These are phyloP conservation scores for Anaspis maculata DNA, from an alignment of 2,888 invertebrate genomes.

Conservation along the genomic window DNA sequence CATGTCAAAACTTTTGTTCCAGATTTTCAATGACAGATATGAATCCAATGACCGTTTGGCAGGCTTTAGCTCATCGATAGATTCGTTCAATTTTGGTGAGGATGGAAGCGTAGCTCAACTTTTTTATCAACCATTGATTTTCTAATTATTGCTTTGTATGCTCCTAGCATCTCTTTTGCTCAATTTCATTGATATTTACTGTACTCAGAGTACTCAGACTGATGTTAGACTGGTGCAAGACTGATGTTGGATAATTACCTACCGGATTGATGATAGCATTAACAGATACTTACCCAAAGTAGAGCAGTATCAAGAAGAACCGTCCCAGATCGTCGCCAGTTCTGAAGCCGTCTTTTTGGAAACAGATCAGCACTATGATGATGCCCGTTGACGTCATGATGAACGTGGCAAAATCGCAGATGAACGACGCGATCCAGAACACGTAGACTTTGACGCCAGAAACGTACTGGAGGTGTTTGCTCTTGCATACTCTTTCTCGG, in stretches of 20 bases:
- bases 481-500: conserved; percentile 58
- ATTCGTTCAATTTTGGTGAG: too few species aligned
- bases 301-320: conserved; percentile 53
- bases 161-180: too few species aligned
- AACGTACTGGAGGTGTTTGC: conserved; percentile 64
- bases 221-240: too few species aligned
- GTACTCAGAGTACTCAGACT: neutral
- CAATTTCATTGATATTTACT: conserved; percentile 42
- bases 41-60: too few species aligned
- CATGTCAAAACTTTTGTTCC: too few species aligned
- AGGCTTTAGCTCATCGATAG: too few species aligned
- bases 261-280: too few species aligned
- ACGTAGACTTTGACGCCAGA: conserved; percentile 59
- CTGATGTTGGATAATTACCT: too few species aligned
- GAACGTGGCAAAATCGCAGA: conserved; percentile 62
- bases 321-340: conserved; percentile 47
- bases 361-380: conserved; percentile 54
- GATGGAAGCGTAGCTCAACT: too few species aligned
- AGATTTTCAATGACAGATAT: too few species aligned
- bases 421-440: conserved; percentile 61
- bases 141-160: too few species aligned
- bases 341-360: conserved; percentile 56
- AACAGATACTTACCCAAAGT: conserved; percentile 67
- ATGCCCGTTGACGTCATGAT: conserved; percentile 49
- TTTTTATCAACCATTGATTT: too few species aligned